Evolutionary conservation across 2,113 vertebrate genomes (phyloP).

Genomic region (Dipodomys ordii): DNA sequence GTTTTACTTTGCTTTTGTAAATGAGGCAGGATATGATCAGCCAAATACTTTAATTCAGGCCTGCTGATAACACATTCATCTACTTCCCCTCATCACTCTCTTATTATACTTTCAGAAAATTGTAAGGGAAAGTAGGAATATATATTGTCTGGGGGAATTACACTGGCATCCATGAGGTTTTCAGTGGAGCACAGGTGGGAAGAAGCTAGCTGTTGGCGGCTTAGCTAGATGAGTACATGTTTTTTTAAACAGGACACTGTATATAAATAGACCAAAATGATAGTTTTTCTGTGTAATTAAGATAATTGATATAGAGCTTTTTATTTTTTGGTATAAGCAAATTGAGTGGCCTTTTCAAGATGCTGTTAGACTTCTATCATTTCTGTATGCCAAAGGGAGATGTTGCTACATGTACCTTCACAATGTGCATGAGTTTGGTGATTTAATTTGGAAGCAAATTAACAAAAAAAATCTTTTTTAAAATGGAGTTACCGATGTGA

Average conservation of each 20-base stretch:
- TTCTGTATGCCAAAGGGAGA: neutral
- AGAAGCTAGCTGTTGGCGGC: conserved; percentile 63
- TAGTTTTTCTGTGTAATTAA: conserved; percentile 51
- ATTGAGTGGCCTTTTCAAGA: conserved; percentile 30
- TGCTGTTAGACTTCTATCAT: neutral
- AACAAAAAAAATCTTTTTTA: neutral
- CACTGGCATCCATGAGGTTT: conserved; percentile 57
- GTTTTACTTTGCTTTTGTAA: conserved; percentile 62
- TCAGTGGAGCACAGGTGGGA: conserved; percentile 66
- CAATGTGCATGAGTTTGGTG: neutral
- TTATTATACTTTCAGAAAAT: conserved; percentile 54
- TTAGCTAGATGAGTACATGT: conserved; percentile 55
- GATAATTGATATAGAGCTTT: conserved; percentile 51
- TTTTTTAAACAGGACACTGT: conserved; percentile 35
- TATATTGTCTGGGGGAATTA: conserved; percentile 70
- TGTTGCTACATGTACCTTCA: neutral
- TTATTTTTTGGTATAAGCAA: conserved; percentile 31
- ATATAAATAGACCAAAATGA: conserved; percentile 71
- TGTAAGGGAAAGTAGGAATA: conserved; percentile 49
- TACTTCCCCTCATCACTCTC: conserved; percentile 6
- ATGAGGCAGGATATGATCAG: conserved; percentile 49
- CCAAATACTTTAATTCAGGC: conserved; percentile 63
- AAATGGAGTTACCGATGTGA: neutral
- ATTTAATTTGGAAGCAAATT: neutral
- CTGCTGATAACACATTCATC: conserved; percentile 59